Conservation (phyloP, 2,113 vertebrate genomes). For the Cricetomys ansorgei region DNA sequence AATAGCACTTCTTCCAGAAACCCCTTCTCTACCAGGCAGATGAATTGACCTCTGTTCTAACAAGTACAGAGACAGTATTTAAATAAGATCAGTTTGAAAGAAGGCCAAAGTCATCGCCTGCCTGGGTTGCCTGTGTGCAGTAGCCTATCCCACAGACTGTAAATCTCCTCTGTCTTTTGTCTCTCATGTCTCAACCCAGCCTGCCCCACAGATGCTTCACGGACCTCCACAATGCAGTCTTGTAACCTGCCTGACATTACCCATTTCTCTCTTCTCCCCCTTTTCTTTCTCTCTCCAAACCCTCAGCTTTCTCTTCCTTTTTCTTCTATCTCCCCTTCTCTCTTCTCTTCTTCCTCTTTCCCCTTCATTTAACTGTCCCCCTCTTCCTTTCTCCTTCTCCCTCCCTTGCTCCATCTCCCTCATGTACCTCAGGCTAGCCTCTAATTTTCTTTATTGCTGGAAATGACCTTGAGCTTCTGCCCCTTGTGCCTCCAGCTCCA, state of each 20-base stretch:
- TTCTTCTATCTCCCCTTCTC: background rate
- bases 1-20: too few relatives aligned
- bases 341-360: too few relatives aligned
- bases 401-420: background rate
- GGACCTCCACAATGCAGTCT: too few relatives aligned
- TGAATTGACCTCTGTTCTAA: background rate
- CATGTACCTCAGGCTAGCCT: background rate
- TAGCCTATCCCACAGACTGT: background rate
- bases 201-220: background rate
- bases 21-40: background rate
- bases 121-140: background rate
- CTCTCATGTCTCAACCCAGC: background rate
- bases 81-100: background rate
- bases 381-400: background rate
- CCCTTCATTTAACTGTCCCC: too few relatives aligned
- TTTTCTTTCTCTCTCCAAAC: background rate
- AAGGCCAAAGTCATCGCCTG: background rate
- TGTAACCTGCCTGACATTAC: background rate
- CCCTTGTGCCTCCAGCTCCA: background rate
- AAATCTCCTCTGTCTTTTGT: background rate
- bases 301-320: too few relatives aligned
- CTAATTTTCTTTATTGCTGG: background rate
- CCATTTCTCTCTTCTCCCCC: background rate
- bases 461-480: background rate
- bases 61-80: background rate